Percentiles rank a stretch among this genome's conserved stretches.
Conservation (phyloP, 2,113 vertebrate genomes). For the Zosterops hypoxanthus region DNA sequence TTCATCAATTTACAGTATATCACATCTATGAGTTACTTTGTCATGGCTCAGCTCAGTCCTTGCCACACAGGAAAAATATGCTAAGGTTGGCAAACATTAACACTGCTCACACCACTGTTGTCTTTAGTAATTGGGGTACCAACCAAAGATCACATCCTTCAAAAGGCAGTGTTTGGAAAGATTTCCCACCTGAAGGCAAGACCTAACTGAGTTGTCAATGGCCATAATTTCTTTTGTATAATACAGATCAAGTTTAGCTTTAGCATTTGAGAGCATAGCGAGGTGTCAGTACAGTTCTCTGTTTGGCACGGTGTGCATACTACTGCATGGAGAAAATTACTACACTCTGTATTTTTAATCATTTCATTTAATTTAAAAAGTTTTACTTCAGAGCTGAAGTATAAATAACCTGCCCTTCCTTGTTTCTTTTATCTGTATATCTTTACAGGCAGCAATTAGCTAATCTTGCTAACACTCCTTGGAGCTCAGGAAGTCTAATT, state of each 20-base stretch:
- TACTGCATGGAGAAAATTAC: background rate
- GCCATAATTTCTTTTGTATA: background rate
- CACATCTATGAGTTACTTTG: background rate
- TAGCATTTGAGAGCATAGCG: background rate
- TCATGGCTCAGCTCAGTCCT: background rate
- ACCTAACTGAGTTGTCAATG: background rate
- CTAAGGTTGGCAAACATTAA: background rate
- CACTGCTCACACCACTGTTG: background rate
- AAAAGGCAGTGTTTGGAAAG: background rate
- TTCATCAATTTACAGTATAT: background rate
- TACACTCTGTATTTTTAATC: background rate
- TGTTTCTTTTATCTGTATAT: background rate
- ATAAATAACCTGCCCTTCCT: background rate
- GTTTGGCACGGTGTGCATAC: rapidly evolving
- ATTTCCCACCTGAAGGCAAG: background rate
- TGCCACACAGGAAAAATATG: background rate
- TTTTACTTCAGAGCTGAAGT: background rate
- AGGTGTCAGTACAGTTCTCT: background rate
- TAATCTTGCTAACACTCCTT: background rate
- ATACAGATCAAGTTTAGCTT: background rate
- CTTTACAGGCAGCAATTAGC: background rate
- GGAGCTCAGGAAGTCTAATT: background rate
- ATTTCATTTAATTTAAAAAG: background rate
- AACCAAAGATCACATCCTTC: background rate
- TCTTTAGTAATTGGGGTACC: background rate